These are phyloP conservation scores for Notospermus geniculatus DNA, from an alignment of 1,140 invertebrate genomes.

Conservation along the genomic window DNA sequence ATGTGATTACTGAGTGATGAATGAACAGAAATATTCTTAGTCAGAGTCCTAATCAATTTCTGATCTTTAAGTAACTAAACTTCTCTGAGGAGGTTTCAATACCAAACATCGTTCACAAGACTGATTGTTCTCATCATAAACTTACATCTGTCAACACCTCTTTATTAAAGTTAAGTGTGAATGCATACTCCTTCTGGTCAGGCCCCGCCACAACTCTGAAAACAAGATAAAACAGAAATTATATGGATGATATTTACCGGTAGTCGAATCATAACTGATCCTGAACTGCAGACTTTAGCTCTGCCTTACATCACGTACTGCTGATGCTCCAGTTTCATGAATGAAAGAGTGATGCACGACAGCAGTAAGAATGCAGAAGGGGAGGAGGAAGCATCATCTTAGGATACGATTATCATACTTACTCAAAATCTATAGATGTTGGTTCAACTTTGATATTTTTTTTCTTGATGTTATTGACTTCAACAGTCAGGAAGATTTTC, in stretches of 20 bases:
- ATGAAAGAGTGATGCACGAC: no score
- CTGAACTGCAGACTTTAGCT: no score
- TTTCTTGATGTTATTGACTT: slow-evolving; percentile 84
- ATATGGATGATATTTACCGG: slow-evolving; percentile 12
- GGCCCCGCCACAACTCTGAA: slow-evolving; percentile 74
- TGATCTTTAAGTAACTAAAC: no score
- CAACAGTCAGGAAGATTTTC: slow-evolving; percentile 80
- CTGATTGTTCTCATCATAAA: slow-evolving; percentile 7
- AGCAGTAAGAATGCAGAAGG: no score
- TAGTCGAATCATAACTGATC: no score
- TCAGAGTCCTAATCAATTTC: no score
- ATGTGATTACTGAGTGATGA: no score
- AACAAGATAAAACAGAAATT: slow-evolving; percentile 18
- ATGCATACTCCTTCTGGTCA: slow-evolving; percentile 79
- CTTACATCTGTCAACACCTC: slow-evolving; percentile 79
- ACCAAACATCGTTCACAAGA: not conserved
- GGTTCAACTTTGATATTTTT: slow-evolving; percentile 79
- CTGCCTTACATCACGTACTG: no score
- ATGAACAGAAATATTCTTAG: no score
- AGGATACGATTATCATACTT: slow-evolving; percentile 21
- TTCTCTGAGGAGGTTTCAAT: slow-evolving; percentile 11
- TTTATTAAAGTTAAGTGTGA: slow-evolving; percentile 77
- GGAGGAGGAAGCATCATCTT: slow-evolving; percentile 11
- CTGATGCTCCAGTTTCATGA: no score
- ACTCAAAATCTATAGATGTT: slow-evolving; percentile 77